Conservation (phyloP, 2,888 invertebrate genomes). For the Oscheius sp. region DNA sequence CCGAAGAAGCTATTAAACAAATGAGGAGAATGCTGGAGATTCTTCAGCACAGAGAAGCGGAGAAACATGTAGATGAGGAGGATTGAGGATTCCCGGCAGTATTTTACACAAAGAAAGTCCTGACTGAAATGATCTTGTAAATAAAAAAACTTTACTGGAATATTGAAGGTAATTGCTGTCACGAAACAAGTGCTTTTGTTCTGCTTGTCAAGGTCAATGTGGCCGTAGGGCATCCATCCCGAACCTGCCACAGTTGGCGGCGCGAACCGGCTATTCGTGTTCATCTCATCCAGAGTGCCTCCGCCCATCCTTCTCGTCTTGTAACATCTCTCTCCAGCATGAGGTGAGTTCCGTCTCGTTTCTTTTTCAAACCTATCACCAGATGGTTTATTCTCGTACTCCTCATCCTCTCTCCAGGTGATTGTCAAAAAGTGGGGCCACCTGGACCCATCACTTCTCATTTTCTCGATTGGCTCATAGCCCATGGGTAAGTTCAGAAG, state of each 20-base stretch:
- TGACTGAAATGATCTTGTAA: no score
- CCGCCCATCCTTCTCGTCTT: neutral
- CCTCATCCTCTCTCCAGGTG: conserved; percentile 3
- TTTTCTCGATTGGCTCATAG: conserved; percentile 70
- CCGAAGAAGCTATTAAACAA: neutral
- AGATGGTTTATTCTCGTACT: conserved; percentile 12
- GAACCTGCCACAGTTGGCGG: conserved; percentile 21
- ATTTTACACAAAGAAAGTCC: no score
- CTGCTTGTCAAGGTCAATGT: neutral
- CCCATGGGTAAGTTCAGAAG: conserved; percentile 61
- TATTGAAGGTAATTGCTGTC: no score
- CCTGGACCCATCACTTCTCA: conserved; percentile 69
- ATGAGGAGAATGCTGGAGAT: conserved; percentile 11
- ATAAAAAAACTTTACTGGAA: no score
- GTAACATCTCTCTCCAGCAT: neutral
- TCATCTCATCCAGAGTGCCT: neutral
- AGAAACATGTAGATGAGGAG: no score
- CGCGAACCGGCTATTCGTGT: conserved; percentile 7
- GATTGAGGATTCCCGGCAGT: no score
- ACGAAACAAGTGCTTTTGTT: neutral
- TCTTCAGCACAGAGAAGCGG: neutral
- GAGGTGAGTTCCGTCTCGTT: conserved; percentile 1
- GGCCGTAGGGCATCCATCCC: conserved; percentile 20
- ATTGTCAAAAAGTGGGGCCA: conserved; percentile 54
- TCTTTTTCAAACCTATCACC: neutral